These are phyloP conservation scores for Neodiprion lecontei DNA, from an alignment of 1,140 invertebrate genomes.

Conservation along the genomic window DNA sequence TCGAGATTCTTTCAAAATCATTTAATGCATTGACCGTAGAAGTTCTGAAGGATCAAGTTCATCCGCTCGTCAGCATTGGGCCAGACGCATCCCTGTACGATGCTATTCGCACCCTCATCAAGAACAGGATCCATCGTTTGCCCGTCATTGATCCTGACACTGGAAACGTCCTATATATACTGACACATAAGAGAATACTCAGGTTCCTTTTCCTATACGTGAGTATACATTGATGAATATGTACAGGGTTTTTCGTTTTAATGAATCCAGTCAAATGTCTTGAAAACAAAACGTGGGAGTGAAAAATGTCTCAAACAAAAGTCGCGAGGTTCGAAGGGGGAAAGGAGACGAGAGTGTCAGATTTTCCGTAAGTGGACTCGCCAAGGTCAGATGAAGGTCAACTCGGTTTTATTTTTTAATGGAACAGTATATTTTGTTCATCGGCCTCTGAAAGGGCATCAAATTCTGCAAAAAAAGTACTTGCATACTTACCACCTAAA, in stretches of 20 bases:
- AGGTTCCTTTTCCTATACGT: constrained; percentile 99
- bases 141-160: constrained; percentile 95
- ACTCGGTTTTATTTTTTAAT: not conserved
- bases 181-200: constrained; percentile 98
- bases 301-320: too few relatives aligned
- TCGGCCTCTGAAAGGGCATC: not conserved
- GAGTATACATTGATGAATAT: constrained; percentile 64
- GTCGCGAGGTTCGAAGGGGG: too few relatives aligned
- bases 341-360: too few relatives aligned
- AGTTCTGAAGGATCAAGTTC: constrained; percentile 81
- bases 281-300: too few relatives aligned
- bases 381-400: too few relatives aligned
- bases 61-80: constrained; percentile 84
- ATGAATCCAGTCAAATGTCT: too few relatives aligned
- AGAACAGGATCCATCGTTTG: constrained; percentile 94
- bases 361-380: too few relatives aligned
- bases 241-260: too few relatives aligned
- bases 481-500: not conserved
- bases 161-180: constrained; percentile 97
- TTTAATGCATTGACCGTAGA: constrained; percentile 61
- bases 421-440: not conserved
- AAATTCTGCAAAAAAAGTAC: not conserved
- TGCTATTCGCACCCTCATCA: constrained; percentile 90
- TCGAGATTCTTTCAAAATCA: not conserved
- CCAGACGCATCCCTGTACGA: constrained; percentile 92